Conservation (phyloP, 2,888 invertebrate genomes). For the Melipona beecheii region DNA sequence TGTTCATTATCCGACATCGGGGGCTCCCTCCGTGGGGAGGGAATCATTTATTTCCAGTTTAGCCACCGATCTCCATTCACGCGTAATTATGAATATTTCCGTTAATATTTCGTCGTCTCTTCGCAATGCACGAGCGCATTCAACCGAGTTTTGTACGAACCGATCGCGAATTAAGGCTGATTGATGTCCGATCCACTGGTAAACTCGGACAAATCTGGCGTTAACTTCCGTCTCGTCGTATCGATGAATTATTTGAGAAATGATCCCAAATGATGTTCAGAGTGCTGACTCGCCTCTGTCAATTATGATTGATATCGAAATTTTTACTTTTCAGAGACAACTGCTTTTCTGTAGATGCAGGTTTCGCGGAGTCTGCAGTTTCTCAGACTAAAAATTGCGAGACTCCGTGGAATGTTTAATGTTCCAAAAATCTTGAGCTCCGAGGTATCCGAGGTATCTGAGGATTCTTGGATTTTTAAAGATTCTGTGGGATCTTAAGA, state of each 20-base stretch:
- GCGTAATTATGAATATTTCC: slow-evolving; percentile 17
- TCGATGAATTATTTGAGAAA: neutral
- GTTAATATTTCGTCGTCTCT: slow-evolving; percentile 26
- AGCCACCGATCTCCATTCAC: slow-evolving; percentile 15
- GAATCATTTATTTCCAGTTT: slow-evolving; percentile 20
- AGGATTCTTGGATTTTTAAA: neutral
- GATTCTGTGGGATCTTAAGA: neutral
- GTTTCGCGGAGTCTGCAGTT: no score
- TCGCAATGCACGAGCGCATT: neutral
- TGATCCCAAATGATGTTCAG: neutral
- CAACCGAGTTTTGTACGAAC: neutral
- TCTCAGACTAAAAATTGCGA: no score
- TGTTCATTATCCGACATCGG: slow-evolving; percentile 27
- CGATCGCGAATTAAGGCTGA: neutral
- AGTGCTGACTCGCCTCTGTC: neutral
- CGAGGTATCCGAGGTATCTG: no score
- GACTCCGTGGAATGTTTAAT: no score
- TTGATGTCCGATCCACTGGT: neutral
- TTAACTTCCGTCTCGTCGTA: neutral
- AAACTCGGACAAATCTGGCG: neutral
- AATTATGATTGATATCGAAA: neutral
- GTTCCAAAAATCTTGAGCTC: no score
- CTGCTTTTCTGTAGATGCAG: no score
- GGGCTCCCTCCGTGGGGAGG: neutral
- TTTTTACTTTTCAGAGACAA: neutral